Base-by-base conservation (phyloP, 1,140 invertebrate genomes). In the Caenorhabditis brenneri region DNA sequence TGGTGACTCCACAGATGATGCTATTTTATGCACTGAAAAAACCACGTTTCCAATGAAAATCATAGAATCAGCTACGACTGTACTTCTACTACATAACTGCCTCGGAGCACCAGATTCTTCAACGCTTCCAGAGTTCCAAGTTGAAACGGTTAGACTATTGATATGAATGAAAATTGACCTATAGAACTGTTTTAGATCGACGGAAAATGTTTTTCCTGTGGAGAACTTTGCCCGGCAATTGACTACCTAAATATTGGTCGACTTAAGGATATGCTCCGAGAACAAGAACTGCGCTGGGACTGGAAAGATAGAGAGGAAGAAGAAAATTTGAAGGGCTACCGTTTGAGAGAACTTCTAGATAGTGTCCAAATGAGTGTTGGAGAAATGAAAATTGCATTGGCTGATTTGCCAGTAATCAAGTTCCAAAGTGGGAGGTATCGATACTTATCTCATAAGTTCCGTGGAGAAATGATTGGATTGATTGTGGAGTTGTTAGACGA, bases 311-410 rank as follows among this genome's bases (percentile, higher is more conserved):
- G 36, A 42, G 65, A 74, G 24, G 65, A 74, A 24, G 65, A 74
- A 10, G 65, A 74, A 24, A 22, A 24, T 3, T n/a, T 46, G n/a
- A 74, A 74, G n/a, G 65, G 65, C 5, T 74, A 74, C 29, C 12
- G 22, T 10, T 5, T 74, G 4, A 39, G 36, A 42, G 65, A 74
- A 10, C 22, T 74, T 16, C 15, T 74, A 36, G 22, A 74, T 74
- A 74, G 65, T 46, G 65, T 74, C 9, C 65, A 74, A 74, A 74
- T 74, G 65, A 74, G 65, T 42, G 65, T 74, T n/a, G 33, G 7
- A 42, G 65, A 74, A 74, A 1, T 74, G 65, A 74, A 74, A 42
- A 74, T n/a, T 74, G 65, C 65, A 5, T 12, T 74, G 10, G n/a
- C 12, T 10, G 65, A 74, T 46, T 46, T 74, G 36, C 65, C 65